Evolutionary conservation across 2,888 invertebrate species (phyloP).

Genomic region (Mythimna lalbum): DNA sequence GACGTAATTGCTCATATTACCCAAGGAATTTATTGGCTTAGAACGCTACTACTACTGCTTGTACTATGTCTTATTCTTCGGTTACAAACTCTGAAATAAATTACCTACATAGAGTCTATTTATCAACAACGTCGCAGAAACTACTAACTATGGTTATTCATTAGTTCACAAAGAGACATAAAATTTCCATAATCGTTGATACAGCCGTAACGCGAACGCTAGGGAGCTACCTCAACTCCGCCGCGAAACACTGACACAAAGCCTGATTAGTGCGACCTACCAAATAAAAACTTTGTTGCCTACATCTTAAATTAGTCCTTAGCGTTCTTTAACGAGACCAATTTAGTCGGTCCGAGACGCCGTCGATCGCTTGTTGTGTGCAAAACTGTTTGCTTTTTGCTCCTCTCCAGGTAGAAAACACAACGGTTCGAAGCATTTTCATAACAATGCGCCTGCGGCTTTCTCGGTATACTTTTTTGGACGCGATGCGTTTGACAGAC

Average conservation of each 20-base stretch:
- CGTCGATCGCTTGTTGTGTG: slow-evolving; percentile 83
- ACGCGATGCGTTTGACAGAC: slow-evolving; percentile 86
- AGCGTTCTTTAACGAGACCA: slow-evolving; percentile 84
- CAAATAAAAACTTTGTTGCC: slow-evolving; percentile 82
- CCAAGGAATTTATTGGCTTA: slow-evolving; percentile 45
- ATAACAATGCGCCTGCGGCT: slow-evolving; percentile 89
- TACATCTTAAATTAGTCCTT: slow-evolving; percentile 85
- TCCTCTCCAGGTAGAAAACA: slow-evolving; percentile 86
- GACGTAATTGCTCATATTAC: slow-evolving; percentile 57
- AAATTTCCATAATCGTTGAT: slow-evolving; percentile 73
- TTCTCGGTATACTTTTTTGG: slow-evolving; percentile 87
- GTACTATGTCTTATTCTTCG: slow-evolving; percentile 59
- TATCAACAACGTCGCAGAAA: slow-evolving; percentile 69
- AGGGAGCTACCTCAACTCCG: slow-evolving; percentile 64
- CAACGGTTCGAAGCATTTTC: slow-evolving; percentile 88
- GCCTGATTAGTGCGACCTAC: slow-evolving; percentile 69
- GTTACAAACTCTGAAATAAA: slow-evolving; percentile 64
- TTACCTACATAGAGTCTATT: slow-evolving; percentile 65
- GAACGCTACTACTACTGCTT: slow-evolving; percentile 24
- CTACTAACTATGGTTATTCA: slow-evolving; percentile 71
- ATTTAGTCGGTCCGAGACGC: slow-evolving; percentile 83
- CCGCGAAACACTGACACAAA: slow-evolving; percentile 65
- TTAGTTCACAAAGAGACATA: slow-evolving; percentile 71
- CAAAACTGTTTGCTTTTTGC: slow-evolving; percentile 86
- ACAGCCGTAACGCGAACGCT: slow-evolving; percentile 65